Percentiles rank a stretch among this genome's conserved stretches.
phyloP scores from a whole-genome alignment of 2,113 vertebrate genomes.

The Serinus canaria region DNA sequence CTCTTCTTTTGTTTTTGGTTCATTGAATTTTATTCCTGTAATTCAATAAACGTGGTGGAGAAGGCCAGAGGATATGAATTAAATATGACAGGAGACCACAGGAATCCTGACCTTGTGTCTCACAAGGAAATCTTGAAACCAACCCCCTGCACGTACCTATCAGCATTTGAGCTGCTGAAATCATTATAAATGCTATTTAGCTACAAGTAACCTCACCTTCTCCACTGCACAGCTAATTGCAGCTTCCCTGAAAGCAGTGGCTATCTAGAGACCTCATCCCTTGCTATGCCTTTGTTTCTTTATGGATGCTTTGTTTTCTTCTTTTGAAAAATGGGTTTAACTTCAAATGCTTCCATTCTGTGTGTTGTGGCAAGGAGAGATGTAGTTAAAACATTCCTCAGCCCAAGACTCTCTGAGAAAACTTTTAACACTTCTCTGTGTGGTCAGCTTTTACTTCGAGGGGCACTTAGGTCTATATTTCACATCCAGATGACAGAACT shows the following conservation, averaged over 20 bases:
- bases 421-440: not conserved
- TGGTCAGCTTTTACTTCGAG: not conserved
- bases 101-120: slow-evolving; percentile 61
- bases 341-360: not conserved
- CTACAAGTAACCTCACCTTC: not conserved
- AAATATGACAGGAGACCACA: slow-evolving; percentile 60
- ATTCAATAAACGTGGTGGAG: slow-evolving; percentile 47
- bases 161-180: not conserved
- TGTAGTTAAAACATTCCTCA: slow-evolving; percentile 20
- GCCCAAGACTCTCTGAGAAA: slow-evolving; percentile 13
- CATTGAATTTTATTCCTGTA: slow-evolving; percentile 53
- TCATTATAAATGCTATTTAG: slow-evolving; percentile 42
- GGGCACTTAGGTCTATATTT: slow-evolving; percentile 59
- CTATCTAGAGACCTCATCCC: not conserved
- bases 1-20: slow-evolving; percentile 44
- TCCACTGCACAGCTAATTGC: slow-evolving; percentile 49
- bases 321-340: slow-evolving; percentile 26
- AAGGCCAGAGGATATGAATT: slow-evolving; percentile 53
- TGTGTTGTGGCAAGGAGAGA: not conserved
- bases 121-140: slow-evolving; percentile 30
- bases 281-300: not conserved
- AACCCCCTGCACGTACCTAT: not conserved
- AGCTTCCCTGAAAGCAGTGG: not conserved
- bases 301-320: slow-evolving; percentile 29
- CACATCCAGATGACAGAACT: slow-evolving; percentile 70